These are phyloP conservation scores for Ennomos quercinarius DNA, from an alignment of 2,888 invertebrate genomes.

Conservation along the genomic window DNA sequence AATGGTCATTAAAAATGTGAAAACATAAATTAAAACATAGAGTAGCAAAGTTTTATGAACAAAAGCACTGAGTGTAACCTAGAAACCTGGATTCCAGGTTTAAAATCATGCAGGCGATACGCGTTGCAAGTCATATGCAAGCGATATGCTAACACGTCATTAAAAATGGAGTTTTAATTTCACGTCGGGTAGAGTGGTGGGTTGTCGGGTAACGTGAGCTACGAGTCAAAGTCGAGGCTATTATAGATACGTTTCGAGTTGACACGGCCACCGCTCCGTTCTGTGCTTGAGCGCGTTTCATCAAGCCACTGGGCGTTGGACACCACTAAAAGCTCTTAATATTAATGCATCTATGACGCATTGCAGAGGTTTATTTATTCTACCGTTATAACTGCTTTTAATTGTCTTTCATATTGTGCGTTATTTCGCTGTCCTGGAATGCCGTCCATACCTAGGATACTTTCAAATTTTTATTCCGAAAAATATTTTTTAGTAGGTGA, in stretches of 20 bases:
- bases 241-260: conserved; percentile 7
- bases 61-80: conserved; percentile 38
- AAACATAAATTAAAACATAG: conserved; percentile 7
- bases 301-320: not conserved
- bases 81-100: conserved; percentile 43
- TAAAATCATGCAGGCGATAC: conserved; percentile 44
- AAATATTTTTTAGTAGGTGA: too few relatives aligned
- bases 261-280: not conserved
- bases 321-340: not conserved
- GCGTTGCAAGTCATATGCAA: conserved; percentile 11
- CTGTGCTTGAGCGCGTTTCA: not conserved
- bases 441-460: too few relatives aligned
- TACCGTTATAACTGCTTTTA: not conserved
- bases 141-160: conserved; percentile 71
- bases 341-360: too few relatives aligned
- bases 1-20: conserved; percentile 12
- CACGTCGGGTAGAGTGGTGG: conserved; percentile 42
- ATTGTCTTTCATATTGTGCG: too few relatives aligned
- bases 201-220: conserved; percentile 2
- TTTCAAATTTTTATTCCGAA: too few relatives aligned
- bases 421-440: too few relatives aligned
- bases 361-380: too few relatives aligned
- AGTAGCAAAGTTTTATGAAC: conserved; percentile 20
- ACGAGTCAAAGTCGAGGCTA: not conserved
- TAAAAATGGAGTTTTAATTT: conserved; percentile 80